Conservation (phyloP, 2,113 vertebrate genomes). For the Andinoacara biseriatus region DNA sequence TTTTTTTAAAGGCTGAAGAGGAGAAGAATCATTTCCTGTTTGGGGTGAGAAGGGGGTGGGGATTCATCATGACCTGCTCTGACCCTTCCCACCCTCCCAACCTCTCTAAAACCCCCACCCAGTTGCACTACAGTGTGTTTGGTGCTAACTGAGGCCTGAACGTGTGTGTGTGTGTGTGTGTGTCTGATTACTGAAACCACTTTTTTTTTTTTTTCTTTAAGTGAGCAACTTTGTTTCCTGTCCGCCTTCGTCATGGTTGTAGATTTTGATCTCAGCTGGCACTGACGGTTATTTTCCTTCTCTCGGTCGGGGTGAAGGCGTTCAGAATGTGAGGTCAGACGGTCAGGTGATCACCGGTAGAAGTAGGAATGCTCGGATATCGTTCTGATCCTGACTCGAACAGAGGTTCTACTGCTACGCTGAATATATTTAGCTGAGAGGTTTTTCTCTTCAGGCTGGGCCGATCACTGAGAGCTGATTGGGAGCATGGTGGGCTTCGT, state of each 20-base stretch:
- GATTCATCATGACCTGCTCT: background rate
- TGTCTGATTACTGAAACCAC: background rate
- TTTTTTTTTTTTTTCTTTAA: background rate
- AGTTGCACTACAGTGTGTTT: slow-evolving; percentile 60
- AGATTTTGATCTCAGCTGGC: background rate
- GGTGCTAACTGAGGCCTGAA: background rate
- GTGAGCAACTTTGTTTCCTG: background rate
- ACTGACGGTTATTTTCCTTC: background rate
- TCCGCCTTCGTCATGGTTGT: background rate
- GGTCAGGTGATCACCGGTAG: background rate
- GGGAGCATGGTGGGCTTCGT: too few species aligned
- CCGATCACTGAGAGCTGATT: too few species aligned
- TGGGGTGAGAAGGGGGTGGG: background rate
- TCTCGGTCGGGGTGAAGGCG: background rate
- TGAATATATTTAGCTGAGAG: background rate
- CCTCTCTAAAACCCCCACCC: background rate
- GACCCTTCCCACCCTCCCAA: background rate
- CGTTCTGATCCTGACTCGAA: too few species aligned
- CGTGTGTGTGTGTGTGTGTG: background rate
- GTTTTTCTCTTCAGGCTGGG: too few species aligned
- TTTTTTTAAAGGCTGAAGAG: slow-evolving; percentile 11
- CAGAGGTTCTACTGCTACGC: too few species aligned
- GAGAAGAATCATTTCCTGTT: slow-evolving; percentile 23
- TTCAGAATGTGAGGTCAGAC: background rate
- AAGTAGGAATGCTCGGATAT: too few species aligned